Base-by-base conservation (phyloP, 2,888 invertebrate genomes). In the Dryadula phaetusa region DNA sequence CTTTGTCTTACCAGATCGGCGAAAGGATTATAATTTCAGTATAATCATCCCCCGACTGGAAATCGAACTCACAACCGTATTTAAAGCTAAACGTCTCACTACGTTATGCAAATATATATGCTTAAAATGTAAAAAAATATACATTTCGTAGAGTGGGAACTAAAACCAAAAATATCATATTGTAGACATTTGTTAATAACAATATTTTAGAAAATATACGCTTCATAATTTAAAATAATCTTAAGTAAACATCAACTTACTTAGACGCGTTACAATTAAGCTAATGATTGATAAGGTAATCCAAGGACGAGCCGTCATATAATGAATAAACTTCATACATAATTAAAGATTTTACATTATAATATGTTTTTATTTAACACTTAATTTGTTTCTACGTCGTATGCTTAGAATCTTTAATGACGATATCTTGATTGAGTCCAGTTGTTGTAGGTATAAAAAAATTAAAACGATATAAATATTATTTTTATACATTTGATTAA, bases 321-420 rank as follows among this genome's bases (percentile, higher is more conserved):
- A 61, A 64, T 67, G 22, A 64, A 60, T 60, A 32, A 46, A 67
- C 60, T 64, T 53, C 37, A 60, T 60, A 60, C 25, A 44, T 42
- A 44, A 53, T 62, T 61, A 62, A 66, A 44, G 12, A 10, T 46
- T 53, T n/a, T 62, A 62, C 44, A 25, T 49, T 65, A 64, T 53
- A 42, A 49, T 56, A 16, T 32, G n/a, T 47, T 14, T 16, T 8
- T 34, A 49, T 49, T 47, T 20, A 16, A 44, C 22, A 53, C 32
- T 25, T 62, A 61, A 61, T 62, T 42, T 40, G 18, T 44, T 61
- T 32, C 14, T 40, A 25, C n/a, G n/a, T 28, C 47, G 22, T 47
- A 61, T 22, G 6, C n/a, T 56, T 18, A 32, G 14, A 16, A 2
- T n/a, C n/a, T n/a, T n/a, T n/a, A n/a, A n/a, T n/a, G n/a, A n/a